Conservation (phyloP, 2,113 vertebrate genomes). For the Martes martes region DNA sequence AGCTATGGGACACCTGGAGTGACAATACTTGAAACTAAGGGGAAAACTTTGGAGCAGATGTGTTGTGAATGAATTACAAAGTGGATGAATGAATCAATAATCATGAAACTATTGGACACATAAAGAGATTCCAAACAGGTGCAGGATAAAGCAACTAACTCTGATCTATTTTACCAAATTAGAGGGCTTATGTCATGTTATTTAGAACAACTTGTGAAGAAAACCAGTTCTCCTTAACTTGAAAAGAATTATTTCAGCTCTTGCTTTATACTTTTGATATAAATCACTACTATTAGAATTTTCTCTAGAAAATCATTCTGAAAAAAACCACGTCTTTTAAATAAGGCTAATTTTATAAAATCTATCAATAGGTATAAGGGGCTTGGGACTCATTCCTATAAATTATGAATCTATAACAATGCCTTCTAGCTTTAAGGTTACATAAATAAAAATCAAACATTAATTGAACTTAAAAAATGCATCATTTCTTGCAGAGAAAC, state of each 20-base stretch:
- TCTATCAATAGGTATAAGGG: not conserved
- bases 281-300: not conserved
- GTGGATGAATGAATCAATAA: not conserved
- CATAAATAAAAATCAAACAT: not conserved
- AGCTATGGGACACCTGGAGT: not conserved
- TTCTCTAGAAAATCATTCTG: not conserved
- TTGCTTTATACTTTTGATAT: not conserved
- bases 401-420: not conserved
- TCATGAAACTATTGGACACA: not conserved
- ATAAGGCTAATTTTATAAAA: not conserved
- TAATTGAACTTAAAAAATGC: not conserved
- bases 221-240: not conserved
- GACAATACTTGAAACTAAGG: not conserved
- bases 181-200: not conserved
- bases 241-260: not conserved
- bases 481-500: not conserved
- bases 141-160: not conserved
- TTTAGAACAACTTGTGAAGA: not conserved
- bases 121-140: not conserved
- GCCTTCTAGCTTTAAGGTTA: not conserved
- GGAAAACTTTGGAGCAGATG: not conserved
- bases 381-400: not conserved
- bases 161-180: not conserved
- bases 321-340: not conserved
- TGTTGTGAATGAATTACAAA: not conserved